A percentile compares a stretch with the other conserved stretches of the same genome.
phyloP scores from a whole-genome alignment of 2,888 invertebrate species.

The Eupithecia insigniata region DNA sequence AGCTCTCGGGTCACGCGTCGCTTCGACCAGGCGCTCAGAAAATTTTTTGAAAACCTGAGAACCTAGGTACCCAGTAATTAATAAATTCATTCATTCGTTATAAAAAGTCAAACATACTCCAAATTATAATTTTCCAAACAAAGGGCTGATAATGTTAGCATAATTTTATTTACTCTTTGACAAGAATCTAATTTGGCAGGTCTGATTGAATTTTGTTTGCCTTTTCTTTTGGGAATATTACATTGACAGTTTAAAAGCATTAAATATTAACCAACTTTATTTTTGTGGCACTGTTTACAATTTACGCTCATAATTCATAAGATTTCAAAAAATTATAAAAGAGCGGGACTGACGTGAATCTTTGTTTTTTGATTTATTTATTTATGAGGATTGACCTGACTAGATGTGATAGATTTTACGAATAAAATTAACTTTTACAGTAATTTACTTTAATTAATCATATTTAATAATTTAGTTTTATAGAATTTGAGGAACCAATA shows the following conservation, averaged over 20 bases:
- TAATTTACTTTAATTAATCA: too few relatives aligned
- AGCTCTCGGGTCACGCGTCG: too few relatives aligned
- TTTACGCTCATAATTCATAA: neutral
- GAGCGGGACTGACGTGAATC: too few relatives aligned
- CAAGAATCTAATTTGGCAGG: conserved; percentile 21
- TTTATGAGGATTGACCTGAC: too few relatives aligned
- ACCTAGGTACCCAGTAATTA: too few relatives aligned
- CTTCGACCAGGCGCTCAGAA: too few relatives aligned
- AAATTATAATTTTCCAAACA: conserved; percentile 13
- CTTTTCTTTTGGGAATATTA: conserved; percentile 4
- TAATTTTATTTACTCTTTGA: conserved; percentile 19
- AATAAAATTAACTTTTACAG: neutral
- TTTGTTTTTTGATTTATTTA: too few relatives aligned
- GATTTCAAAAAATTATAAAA: too few relatives aligned
- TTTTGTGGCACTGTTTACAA: neutral
- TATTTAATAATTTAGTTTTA: too few relatives aligned
- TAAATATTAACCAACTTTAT: neutral
- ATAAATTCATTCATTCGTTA: neutral
- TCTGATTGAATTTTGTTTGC: conserved; percentile 22
- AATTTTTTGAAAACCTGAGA: too few relatives aligned
- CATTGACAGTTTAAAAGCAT: neutral
- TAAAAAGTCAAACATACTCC: conserved; percentile 5
- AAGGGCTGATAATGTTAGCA: conserved; percentile 5
- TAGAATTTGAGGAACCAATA: too few relatives aligned
- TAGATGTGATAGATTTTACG: neutral